phyloP scores from a whole-genome alignment of 2,888 invertebrate genomes.

The Stenurella melanura region DNA sequence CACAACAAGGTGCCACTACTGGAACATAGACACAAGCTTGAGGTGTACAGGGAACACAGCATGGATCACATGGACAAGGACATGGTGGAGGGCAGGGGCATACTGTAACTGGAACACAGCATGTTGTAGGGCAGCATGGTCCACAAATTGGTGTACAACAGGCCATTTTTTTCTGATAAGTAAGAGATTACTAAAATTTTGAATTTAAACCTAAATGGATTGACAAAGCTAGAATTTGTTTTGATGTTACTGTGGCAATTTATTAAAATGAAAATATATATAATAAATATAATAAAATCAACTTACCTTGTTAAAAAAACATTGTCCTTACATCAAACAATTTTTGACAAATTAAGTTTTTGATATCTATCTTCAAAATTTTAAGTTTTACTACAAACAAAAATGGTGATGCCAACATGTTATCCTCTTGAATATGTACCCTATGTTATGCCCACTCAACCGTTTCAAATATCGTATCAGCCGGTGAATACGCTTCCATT shows the following conservation, averaged over 20 bases:
- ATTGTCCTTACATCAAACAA: conserved; percentile 11
- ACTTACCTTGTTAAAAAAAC: neutral
- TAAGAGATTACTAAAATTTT: conserved; percentile 27
- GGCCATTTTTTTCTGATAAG: conserved; percentile 25
- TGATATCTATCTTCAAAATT: conserved; percentile 26
- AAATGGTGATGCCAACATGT: conserved; percentile 26
- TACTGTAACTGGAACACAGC: conserved; percentile 54
- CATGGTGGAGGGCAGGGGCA: conserved; percentile 52
- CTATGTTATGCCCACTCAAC: conserved; percentile 43
- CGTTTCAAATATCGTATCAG: conserved; percentile 40
- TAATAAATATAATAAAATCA: conserved; percentile 10
- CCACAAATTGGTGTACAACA: conserved; percentile 42
- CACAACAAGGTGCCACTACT: conserved; percentile 52
- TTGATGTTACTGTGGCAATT: conserved; percentile 11
- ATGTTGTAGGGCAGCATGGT: conserved; percentile 50
- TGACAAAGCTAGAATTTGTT: conserved; percentile 17
- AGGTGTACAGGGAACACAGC: conserved; percentile 50
- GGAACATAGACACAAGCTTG: conserved; percentile 55
- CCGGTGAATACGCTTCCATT: conserved; percentile 46
- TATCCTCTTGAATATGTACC: conserved; percentile 43
- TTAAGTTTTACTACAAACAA: conserved; percentile 19
- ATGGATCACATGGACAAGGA: conserved; percentile 40
- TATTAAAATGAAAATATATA: conserved; percentile 2
- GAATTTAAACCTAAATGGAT: conserved; percentile 8
- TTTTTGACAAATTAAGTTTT: conserved; percentile 13